These are phyloP conservation scores for Distichodus sexfasciatus DNA, from an alignment of 2,797 vertebrate genomes.

Conservation along the genomic window DNA sequence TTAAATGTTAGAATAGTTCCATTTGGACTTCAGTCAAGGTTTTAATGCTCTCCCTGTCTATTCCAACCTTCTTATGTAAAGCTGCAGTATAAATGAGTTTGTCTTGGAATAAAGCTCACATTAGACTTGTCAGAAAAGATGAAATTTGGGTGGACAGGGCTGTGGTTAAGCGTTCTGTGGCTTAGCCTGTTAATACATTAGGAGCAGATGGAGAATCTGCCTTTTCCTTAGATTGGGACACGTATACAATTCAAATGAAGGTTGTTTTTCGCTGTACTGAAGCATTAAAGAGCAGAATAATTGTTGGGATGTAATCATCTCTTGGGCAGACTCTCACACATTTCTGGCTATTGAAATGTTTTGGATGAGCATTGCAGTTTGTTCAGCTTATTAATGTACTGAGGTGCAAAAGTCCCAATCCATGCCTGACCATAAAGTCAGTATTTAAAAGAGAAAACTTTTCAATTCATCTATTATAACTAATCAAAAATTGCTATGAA, in stretches of 20 bases:
- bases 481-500: neutral
- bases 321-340: too few species aligned
- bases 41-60: neutral
- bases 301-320: too few species aligned
- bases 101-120: slow-evolving; percentile 5
- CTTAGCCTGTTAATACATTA: slow-evolving; percentile 23
- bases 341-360: too few species aligned
- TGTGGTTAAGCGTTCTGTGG: neutral
- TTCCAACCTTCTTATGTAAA: neutral
- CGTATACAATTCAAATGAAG: too few species aligned
- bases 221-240: slow-evolving; percentile 11
- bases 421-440: too few species aligned
- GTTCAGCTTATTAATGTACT: too few species aligned
- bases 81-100: slow-evolving; percentile 22
- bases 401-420: too few species aligned
- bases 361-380: too few species aligned
- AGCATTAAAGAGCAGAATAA: too few species aligned
- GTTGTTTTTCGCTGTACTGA: too few species aligned
- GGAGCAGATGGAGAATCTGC: neutral
- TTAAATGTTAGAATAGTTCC: neutral
- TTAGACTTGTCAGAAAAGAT: slow-evolving; percentile 18
- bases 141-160: slow-evolving; percentile 1
- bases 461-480: too few species aligned
- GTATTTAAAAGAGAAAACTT: too few species aligned
- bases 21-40: neutral